Base-by-base conservation (phyloP, 2,797 vertebrate genomes). In the Labeo calbasu region DNA sequence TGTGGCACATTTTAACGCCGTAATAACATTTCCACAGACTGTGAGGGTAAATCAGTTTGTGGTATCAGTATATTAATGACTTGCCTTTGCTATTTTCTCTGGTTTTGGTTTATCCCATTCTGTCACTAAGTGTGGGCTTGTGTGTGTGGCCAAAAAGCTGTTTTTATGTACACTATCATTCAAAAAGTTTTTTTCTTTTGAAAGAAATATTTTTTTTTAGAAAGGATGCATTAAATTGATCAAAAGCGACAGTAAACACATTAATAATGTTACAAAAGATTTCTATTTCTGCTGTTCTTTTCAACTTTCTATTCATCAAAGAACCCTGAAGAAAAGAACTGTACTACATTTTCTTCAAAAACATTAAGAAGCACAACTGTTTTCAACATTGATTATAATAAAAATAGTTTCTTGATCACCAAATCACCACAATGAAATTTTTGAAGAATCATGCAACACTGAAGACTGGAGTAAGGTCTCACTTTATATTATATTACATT, bases 51-150 rank as follows among this genome's bases (percentile, higher is more conserved):
- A 68, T 80, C 15, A 32, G 51, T 69, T 55, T 85, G 70, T 83
- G 71, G 51, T 19, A 28, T 66, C 43, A 23, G 14, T 36, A 70
- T 25, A 59, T 61, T 11, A 36, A 48, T 55, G 21, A 40, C 13
- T 73, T 69, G 25, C 73, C 17, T 73, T 63, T 73, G 36, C 73
- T 53, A 65, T 43, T 61, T 69, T 73, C 51, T 66, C 21, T 83
- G 65, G 77, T 53, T 86, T 82, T 71, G 59, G 28, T 53, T 81
- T 78, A 25, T 32, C 73, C 53, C 57, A 36, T 46, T 40, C 46
- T 83, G 57, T 68, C 71, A 19, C 57, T 78, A 70, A 43, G 50
- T 59, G 46, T 77, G 50, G 40, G 43, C 36, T 13, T 55, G 65
- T 48, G 65, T 46, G 57, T 81, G 50, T 57, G 55, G n/a, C 19